A percentile compares a stretch with the other conserved stretches of the same genome.
Evolutionary conservation across 2,888 invertebrate species (phyloP).

Genomic region (Drosophila nr. perissopoda): DNA sequence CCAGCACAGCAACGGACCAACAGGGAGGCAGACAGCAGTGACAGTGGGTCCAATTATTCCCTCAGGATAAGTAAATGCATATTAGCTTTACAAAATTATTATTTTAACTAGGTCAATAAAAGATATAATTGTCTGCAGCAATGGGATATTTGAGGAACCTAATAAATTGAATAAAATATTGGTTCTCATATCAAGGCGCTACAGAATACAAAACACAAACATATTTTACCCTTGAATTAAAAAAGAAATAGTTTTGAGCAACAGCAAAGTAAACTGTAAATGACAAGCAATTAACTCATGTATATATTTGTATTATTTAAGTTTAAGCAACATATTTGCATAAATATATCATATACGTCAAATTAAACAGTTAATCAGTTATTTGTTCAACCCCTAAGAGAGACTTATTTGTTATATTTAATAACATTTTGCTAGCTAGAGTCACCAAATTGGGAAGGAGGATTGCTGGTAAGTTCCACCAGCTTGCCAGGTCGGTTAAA

Average conservation of each 20-base stretch:
- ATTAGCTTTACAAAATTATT: constrained; percentile 19
- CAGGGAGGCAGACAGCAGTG: constrained; percentile 9
- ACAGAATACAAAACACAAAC: neutral
- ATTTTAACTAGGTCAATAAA: neutral
- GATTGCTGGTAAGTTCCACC: neutral
- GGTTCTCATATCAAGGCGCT: neutral
- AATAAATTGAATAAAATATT: neutral
- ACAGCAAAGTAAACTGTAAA: neutral
- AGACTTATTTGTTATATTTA: neutral
- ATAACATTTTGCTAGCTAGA: neutral
- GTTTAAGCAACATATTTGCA: neutral
- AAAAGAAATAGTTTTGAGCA: neutral
- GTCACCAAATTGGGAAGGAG: neutral
- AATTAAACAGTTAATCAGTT: neutral
- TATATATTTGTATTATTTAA: neutral
- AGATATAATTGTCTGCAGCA: neutral
- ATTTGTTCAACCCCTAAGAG: neutral
- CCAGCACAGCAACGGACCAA: constrained; percentile 11
- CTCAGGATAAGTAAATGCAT: constrained; percentile 19
- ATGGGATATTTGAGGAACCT: neutral
- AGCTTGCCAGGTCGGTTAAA: neutral
- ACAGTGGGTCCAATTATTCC: constrained; percentile 34
- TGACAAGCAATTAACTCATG: neutral
- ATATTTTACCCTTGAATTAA: neutral
- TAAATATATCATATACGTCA: neutral